Evolutionary conservation across 1,140 invertebrate genomes (phyloP).

Genomic region (Homalodisca vitripennis): DNA sequence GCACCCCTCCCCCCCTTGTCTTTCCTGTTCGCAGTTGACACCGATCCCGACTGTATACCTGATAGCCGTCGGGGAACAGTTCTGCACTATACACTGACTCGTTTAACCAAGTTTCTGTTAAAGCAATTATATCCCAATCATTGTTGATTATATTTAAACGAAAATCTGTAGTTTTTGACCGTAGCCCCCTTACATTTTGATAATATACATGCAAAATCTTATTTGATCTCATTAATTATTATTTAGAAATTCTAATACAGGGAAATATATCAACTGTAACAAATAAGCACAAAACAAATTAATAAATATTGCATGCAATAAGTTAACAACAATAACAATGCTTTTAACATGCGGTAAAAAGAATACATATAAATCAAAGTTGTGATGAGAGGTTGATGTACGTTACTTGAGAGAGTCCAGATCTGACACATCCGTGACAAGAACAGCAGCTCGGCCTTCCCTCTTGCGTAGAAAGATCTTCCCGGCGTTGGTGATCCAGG

Average conservation of each 20-base stretch:
- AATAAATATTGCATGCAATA: too few relatives aligned
- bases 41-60: constrained; percentile 12
- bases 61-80: constrained; percentile 11
- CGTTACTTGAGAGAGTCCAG: background rate
- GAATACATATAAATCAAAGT: background rate
- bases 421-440: background rate
- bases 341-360: background rate
- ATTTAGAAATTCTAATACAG: too few relatives aligned
- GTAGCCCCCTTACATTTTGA: constrained; percentile 29
- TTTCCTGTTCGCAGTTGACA: background rate
- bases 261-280: too few relatives aligned
- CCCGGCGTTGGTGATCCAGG: constrained; percentile 6
- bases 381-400: background rate
- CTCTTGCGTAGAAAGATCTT: background rate
- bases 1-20: background rate
- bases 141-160: constrained; percentile 2
- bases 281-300: background rate
- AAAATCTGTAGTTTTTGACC: constrained; percentile 12
- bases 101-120: constrained; percentile 25
- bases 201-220: background rate
- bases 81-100: constrained; percentile 18
- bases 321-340: constrained; percentile 8
- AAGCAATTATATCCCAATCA: background rate
- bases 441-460: background rate
- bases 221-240: background rate